A percentile compares a stretch with the other conserved stretches of the same genome.
phyloP scores from a whole-genome alignment of 2,888 invertebrate species.

The Spisula solida region DNA sequence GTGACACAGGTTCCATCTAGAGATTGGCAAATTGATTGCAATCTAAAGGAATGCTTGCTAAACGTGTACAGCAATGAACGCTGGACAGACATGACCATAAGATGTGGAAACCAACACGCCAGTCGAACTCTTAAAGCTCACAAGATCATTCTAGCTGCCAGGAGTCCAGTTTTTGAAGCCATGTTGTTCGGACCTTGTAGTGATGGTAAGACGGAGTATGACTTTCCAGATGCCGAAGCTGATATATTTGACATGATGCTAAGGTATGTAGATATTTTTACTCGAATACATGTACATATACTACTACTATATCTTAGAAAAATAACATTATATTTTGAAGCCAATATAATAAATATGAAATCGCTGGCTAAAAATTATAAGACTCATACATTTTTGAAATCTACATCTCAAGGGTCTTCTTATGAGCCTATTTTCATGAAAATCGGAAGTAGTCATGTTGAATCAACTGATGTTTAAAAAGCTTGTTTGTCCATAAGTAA shows the following conservation, averaged over 20 bases:
- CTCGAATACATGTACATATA: too few relatives aligned
- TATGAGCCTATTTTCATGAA: too few relatives aligned
- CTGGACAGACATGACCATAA: constrained; percentile 48
- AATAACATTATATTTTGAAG: too few relatives aligned
- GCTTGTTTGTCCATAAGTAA: too few relatives aligned
- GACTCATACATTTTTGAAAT: too few relatives aligned
- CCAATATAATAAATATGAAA: too few relatives aligned
- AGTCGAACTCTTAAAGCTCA: constrained; percentile 33
- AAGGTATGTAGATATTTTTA: constrained; percentile 13
- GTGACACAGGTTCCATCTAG: neutral
- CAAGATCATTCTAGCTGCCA: constrained; percentile 41
- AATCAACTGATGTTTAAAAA: too few relatives aligned
- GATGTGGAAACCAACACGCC: constrained; percentile 25
- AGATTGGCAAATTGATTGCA: constrained; percentile 12
- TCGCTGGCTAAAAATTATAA: too few relatives aligned
- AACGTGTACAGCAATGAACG: constrained; percentile 14
- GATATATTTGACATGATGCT: constrained; percentile 28
- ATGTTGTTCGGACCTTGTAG: constrained; percentile 51
- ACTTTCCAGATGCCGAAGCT: constrained; percentile 27
- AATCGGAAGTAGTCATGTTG: too few relatives aligned
- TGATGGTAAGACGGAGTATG: constrained; percentile 25
- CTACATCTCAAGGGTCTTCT: too few relatives aligned
- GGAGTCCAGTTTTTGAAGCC: constrained; percentile 51
- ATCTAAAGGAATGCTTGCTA: constrained; percentile 5
- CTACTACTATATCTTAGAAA: too few relatives aligned